A percentile compares a stretch with the other conserved stretches of the same genome.
phyloP scores from a whole-genome alignment of 2,888 invertebrate genomes.

The Dasypolia templi region DNA sequence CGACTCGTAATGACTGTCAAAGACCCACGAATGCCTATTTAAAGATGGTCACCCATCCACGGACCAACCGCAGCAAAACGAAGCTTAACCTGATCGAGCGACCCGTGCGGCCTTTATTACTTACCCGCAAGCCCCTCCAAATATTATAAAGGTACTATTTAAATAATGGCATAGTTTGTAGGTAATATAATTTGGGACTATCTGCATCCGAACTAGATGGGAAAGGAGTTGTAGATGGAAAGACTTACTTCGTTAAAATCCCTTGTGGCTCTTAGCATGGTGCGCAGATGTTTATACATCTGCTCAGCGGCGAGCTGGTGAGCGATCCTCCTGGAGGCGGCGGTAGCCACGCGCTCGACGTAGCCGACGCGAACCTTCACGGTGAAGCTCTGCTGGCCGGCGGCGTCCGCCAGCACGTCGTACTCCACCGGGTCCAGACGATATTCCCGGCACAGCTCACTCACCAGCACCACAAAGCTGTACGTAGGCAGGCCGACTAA shows the following conservation, averaged over 20 bases:
- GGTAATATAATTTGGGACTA: neutral
- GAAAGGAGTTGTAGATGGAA: neutral
- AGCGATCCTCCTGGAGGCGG: neutral
- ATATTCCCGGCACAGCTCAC: constrained; percentile 7
- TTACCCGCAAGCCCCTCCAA: too few relatives aligned
- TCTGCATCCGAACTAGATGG: neutral
- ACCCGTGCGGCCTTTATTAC: too few relatives aligned
- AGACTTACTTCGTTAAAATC: constrained; percentile 18
- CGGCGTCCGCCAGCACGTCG: neutral
- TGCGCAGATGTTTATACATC: constrained; percentile 18
- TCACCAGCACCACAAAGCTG: constrained; percentile 1
- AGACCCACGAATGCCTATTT: too few relatives aligned
- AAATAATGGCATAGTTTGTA: neutral
- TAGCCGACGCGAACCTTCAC: constrained; percentile 8
- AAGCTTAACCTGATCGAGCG: too few relatives aligned
- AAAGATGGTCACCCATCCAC: too few relatives aligned
- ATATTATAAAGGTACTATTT: too few relatives aligned
- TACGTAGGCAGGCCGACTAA: constrained; percentile 3
- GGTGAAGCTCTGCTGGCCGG: neutral
- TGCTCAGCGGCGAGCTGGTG: constrained; percentile 24
- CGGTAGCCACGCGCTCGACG: constrained; percentile 5
- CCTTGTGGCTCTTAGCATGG: neutral
- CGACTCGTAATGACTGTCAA: too few relatives aligned
- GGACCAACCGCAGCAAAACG: too few relatives aligned
- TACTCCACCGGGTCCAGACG: constrained; percentile 14